These are phyloP conservation scores for Amblyteles armatorius DNA, from an alignment of 2,888 invertebrate genomes.

Conservation along the genomic window DNA sequence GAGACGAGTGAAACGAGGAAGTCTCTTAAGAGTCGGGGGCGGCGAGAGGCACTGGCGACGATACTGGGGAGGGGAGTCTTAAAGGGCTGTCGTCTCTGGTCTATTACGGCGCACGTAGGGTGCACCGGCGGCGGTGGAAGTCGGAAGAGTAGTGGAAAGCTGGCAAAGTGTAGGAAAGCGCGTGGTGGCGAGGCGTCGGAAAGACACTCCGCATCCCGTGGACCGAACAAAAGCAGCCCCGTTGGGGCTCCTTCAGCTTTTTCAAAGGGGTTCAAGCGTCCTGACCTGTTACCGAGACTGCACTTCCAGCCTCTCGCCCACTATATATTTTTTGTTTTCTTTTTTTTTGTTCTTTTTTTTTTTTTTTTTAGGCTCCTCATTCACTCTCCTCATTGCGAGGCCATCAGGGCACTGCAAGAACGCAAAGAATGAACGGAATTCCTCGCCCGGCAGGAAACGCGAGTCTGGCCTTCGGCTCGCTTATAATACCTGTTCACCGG, in stretches of 20 bases:
- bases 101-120: constrained; percentile 42
- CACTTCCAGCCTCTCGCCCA: constrained; percentile 9
- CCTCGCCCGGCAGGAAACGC: not conserved
- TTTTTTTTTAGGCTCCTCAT: not conserved
- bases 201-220: constrained; percentile 45
- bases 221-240: constrained; percentile 58
- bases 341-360: constrained; percentile 2
- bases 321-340: not conserved
- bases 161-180: constrained; percentile 13
- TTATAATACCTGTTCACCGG: not conserved
- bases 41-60: constrained; percentile 43
- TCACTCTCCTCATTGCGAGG: constrained; percentile 14
- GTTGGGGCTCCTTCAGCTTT: constrained; percentile 41
- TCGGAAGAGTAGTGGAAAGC: not conserved
- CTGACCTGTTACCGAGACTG: constrained; percentile 49
- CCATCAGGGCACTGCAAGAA: constrained; percentile 6
- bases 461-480: not conserved
- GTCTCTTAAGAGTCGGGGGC: constrained; percentile 57
- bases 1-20: constrained; percentile 33
- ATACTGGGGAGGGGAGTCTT: constrained; percentile 24
- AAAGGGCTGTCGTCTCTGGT: constrained; percentile 52
- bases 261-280: constrained; percentile 41
- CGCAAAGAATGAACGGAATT: constrained; percentile 4
- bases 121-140: not conserved
- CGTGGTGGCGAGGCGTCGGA: constrained; percentile 44